Evolutionary conservation across 1,140 invertebrate species (phyloP).

Genomic region (Andricus grossulariae): DNA sequence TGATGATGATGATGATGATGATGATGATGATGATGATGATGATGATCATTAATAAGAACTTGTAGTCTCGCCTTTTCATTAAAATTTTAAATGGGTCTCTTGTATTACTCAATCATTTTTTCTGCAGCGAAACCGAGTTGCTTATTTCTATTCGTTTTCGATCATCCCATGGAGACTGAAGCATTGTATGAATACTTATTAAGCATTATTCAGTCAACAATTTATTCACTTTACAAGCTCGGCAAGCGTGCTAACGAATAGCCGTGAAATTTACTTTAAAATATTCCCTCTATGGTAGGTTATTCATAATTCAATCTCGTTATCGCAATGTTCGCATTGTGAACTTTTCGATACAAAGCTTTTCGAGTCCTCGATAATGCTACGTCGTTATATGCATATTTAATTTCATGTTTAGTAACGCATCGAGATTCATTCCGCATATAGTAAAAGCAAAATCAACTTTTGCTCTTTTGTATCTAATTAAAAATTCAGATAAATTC

Average conservation of each 20-base stretch:
- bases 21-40: too few relatives aligned
- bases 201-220: constrained; percentile 4
- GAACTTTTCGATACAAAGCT: constrained; percentile 6
- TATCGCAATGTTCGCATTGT: not conserved
- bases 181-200: not conserved
- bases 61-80: too few relatives aligned
- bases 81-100: too few relatives aligned
- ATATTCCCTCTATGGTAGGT: constrained; percentile 4
- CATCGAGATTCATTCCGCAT: not conserved
- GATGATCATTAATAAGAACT: too few relatives aligned
- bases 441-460: not conserved
- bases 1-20: too few relatives aligned
- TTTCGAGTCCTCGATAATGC: constrained; percentile 7
- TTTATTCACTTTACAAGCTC: not conserved
- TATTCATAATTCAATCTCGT: constrained; percentile 29
- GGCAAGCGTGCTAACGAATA: constrained; percentile 1
- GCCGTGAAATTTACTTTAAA: constrained; percentile 19
- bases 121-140: too few relatives aligned
- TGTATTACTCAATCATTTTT: too few relatives aligned
- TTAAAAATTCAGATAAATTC: too few relatives aligned
- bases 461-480: too few relatives aligned
- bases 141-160: not conserved
- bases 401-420: constrained; percentile 7
- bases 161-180: not conserved
- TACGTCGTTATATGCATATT: constrained; percentile 7